Evolutionary conservation across 2,797 vertebrate species (phyloP).

Genomic region (Parotocinclus haroldoi): DNA sequence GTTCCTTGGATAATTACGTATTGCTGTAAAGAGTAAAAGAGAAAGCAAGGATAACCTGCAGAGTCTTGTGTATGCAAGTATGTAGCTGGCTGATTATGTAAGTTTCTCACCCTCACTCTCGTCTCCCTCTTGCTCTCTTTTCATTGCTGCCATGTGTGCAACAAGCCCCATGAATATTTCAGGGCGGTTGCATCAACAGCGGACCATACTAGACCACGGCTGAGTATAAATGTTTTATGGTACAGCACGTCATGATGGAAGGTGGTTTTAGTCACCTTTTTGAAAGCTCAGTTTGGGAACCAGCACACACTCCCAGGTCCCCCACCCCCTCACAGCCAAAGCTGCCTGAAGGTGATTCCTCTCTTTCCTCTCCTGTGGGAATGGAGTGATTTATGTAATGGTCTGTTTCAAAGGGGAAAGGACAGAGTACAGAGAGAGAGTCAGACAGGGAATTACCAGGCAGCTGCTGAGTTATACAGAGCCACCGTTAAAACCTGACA

Average conservation of each 20-base stretch:
- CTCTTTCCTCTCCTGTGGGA: slow-evolving; percentile 29
- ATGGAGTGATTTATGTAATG: slow-evolving; percentile 41
- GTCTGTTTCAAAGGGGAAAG: slow-evolving; percentile 23
- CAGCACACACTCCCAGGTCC: not conserved
- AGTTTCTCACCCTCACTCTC: slow-evolving; percentile 44
- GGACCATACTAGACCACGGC: slow-evolving; percentile 65
- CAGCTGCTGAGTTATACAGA: slow-evolving; percentile 1
- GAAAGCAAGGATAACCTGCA: no score
- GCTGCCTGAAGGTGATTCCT: slow-evolving; percentile 47
- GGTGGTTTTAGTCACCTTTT: slow-evolving; percentile 70
- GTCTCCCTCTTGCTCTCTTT: slow-evolving; percentile 31
- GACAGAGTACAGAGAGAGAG: slow-evolving; percentile 28
- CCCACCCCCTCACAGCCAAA: slow-evolving; percentile 14
- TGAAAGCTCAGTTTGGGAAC: slow-evolving; percentile 45
- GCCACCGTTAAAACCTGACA: slow-evolving; percentile 2
- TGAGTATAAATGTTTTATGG: slow-evolving; percentile 80
- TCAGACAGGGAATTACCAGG: slow-evolving; percentile 16
- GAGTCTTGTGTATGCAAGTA: no score
- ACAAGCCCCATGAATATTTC: slow-evolving; percentile 48
- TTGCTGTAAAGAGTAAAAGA: no score
- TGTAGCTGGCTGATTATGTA: slow-evolving; percentile 62
- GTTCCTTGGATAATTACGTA: no score
- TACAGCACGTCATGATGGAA: slow-evolving; percentile 75
- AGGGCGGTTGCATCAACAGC: slow-evolving; percentile 60
- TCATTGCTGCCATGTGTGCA: not conserved